A percentile compares a stretch with the other conserved stretches of the same genome.
These are phyloP conservation scores for Leptinotarsa lineolata DNA, from an alignment of 1,140 invertebrate genomes.

Conservation along the genomic window DNA sequence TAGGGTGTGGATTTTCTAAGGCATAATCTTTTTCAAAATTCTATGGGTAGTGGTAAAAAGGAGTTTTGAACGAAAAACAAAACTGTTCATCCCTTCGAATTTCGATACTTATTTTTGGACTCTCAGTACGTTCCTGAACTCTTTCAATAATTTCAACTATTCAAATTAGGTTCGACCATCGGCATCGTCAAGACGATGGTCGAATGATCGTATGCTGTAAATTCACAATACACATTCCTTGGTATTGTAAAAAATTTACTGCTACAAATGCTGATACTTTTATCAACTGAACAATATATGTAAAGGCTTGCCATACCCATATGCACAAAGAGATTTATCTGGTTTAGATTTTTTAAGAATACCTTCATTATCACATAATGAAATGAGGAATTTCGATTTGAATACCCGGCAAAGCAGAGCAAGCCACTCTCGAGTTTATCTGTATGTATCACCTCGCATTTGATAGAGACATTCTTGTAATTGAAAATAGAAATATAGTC, in stretches of 20 bases:
- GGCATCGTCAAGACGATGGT: background rate
- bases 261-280: slow-evolving; percentile 10
- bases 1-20: too few relatives aligned
- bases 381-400: slow-evolving; percentile 15
- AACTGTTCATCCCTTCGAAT: too few relatives aligned
- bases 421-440: background rate
- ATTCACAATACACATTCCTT: background rate
- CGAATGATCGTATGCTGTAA: background rate
- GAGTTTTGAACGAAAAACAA: too few relatives aligned
- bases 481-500: background rate
- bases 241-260: background rate
- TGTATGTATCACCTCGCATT: background rate
- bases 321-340: background rate
- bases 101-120: too few relatives aligned
- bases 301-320: slow-evolving; percentile 12
- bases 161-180: too few relatives aligned
- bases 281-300: slow-evolving; percentile 5
- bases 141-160: too few relatives aligned
- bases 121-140: too few relatives aligned
- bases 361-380: slow-evolving; percentile 21
- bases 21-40: too few relatives aligned
- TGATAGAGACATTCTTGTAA: slow-evolving; percentile 5
- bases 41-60: too few relatives aligned
- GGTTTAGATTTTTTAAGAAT: slow-evolving; percentile 11
- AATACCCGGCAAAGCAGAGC: slow-evolving; percentile 5